Evolutionary conservation across 1,140 invertebrate species (phyloP).

Genomic region (Anadara kagoshimensis): DNA sequence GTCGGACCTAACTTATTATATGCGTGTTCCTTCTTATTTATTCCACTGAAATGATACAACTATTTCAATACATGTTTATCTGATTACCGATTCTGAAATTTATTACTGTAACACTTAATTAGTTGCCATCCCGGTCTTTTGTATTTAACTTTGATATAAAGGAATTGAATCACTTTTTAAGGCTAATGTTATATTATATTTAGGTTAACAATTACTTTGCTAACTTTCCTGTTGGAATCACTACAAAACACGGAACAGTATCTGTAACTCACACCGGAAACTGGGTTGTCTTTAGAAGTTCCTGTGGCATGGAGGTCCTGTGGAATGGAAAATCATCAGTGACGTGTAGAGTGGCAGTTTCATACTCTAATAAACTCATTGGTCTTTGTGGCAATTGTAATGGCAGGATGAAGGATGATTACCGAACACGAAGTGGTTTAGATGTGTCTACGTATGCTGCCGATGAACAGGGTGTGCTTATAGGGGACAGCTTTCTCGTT

Average conservation of each 20-base stretch:
- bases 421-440: constrained; percentile 13
- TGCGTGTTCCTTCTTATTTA: too few species aligned
- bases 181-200: neutral
- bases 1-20: too few species aligned
- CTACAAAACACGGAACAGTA: neutral
- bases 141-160: too few species aligned
- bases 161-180: too few species aligned
- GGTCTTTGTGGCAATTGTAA: constrained; percentile 43
- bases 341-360: neutral
- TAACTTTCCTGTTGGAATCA: neutral
- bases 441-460: constrained; percentile 21
- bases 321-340: neutral
- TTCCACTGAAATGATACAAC: too few species aligned
- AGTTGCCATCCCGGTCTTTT: too few species aligned
- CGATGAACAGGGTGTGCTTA: neutral
- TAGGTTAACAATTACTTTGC: constrained; percentile 1
- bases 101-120: too few species aligned
- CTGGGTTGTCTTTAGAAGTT: neutral
- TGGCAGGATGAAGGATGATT: constrained; percentile 28
- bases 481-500: constrained; percentile 1
- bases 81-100: too few species aligned
- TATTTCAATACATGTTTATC: too few species aligned
- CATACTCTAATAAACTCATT: constrained; percentile 23
- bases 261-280: neutral
- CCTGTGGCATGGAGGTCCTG: neutral